phyloP scores from a whole-genome alignment of 2,797 vertebrate genomes.

The Pangasius macronema region DNA sequence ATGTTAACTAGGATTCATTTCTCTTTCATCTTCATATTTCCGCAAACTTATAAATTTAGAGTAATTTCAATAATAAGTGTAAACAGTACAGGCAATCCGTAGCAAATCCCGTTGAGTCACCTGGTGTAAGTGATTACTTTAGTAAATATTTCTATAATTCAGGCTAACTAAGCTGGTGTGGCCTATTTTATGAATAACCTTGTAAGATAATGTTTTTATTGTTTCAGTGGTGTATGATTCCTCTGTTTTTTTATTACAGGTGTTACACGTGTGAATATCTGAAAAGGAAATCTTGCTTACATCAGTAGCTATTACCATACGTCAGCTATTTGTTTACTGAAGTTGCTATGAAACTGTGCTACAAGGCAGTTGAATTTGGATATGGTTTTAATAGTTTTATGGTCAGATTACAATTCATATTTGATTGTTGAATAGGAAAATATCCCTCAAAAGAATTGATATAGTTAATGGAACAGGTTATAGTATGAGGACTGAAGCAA shows the following conservation, averaged over 20 bases:
- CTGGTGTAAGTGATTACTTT: no score
- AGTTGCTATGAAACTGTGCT: background rate
- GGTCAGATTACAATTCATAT: constrained; percentile 9
- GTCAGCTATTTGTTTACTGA: background rate
- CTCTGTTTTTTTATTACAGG: background rate
- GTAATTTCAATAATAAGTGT: background rate
- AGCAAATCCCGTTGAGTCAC: no score
- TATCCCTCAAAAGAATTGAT: background rate
- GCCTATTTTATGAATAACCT: background rate
- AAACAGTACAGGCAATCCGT: no score
- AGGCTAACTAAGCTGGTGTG: background rate
- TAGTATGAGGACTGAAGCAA: background rate
- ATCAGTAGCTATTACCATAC: background rate
- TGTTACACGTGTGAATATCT: background rate
- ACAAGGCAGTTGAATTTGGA: background rate
- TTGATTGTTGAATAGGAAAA: background rate
- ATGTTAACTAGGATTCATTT: background rate
- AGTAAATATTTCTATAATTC: no score
- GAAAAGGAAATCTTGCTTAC: background rate
- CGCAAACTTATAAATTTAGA: background rate
- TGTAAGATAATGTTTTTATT: background rate
- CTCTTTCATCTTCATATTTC: background rate
- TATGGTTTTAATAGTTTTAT: background rate
- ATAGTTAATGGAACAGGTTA: background rate
- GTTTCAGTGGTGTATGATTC: background rate